Percentiles rank a stretch among this genome's conserved stretches.
Evolutionary conservation across 2,797 vertebrate species (phyloP).

Genomic region (Alosa sapidissima): DNA sequence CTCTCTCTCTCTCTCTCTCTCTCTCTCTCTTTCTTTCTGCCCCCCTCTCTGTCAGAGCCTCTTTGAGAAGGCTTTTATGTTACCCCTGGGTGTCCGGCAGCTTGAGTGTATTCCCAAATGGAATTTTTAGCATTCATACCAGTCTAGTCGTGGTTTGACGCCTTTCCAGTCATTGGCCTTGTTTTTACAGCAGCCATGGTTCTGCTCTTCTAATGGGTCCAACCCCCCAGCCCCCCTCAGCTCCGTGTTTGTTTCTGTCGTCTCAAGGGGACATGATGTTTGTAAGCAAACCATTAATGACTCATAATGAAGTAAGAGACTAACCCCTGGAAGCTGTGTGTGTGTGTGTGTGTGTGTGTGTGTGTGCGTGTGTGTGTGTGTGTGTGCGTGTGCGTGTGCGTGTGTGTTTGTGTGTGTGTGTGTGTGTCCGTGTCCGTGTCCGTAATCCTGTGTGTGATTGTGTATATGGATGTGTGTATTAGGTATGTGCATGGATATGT

Average conservation of each 20-base stretch:
- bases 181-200: neutral
- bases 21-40: neutral
- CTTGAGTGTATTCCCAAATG: conserved; percentile 5
- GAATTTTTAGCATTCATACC: conserved; percentile 1
- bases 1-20: neutral
- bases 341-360: neutral
- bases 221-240: conserved; percentile 5
- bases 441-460: neutral
- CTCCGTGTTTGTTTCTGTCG: neutral
- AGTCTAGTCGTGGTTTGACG: conserved; percentile 11
- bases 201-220: neutral
- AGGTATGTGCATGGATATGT: neutral
- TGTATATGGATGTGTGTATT: neutral
- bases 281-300: conserved; percentile 16
- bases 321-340: neutral
- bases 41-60: neutral
- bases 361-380: neutral
- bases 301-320: neutral
- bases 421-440: neutral
- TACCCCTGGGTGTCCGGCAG: neutral
- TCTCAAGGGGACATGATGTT: neutral
- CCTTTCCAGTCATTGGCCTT: conserved; percentile 20
- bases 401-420: neutral
- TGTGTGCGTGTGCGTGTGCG: neutral
- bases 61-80: conserved; percentile 44